phyloP scores from a whole-genome alignment of 2,888 invertebrate species.

The Coelinius sp. region DNA sequence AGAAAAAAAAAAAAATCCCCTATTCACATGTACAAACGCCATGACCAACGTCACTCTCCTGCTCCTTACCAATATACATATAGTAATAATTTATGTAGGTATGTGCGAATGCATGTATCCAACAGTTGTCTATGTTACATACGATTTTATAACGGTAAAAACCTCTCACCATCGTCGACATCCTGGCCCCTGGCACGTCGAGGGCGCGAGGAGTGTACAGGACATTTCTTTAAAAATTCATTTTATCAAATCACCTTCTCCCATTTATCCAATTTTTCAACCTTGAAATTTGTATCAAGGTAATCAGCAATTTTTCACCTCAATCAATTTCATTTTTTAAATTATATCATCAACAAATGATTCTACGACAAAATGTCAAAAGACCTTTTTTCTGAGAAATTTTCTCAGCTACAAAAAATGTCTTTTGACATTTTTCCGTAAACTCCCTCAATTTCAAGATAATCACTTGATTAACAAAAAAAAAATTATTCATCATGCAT shows the following conservation, averaged over 20 bases:
- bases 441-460: too few relatives aligned
- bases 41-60: slow-evolving; percentile 37
- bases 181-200: slow-evolving; percentile 43
- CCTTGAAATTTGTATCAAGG: slow-evolving; percentile 9
- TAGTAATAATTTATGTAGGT: slow-evolving; percentile 49
- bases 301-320: slow-evolving; percentile 16
- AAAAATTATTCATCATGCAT: too few relatives aligned
- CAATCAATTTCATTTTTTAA: slow-evolving; percentile 18
- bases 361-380: background rate
- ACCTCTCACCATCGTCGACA: slow-evolving; percentile 46
- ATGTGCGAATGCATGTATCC: slow-evolving; percentile 43
- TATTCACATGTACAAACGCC: slow-evolving; percentile 13
- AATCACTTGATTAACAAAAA: too few relatives aligned
- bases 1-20: background rate
- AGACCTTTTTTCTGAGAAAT: background rate
- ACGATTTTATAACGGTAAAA: slow-evolving; percentile 48
- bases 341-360: slow-evolving; percentile 30
- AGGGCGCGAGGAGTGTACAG: slow-evolving; percentile 33
- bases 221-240: background rate
- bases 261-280: slow-evolving; percentile 22
- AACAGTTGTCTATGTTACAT: slow-evolving; percentile 38
- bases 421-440: too few relatives aligned
- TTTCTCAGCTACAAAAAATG: background rate
- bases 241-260: slow-evolving; percentile 17
- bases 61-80: slow-evolving; percentile 25